Base-by-base conservation (phyloP, 2,888 invertebrate species). In the Ormyrus labotus region DNA sequence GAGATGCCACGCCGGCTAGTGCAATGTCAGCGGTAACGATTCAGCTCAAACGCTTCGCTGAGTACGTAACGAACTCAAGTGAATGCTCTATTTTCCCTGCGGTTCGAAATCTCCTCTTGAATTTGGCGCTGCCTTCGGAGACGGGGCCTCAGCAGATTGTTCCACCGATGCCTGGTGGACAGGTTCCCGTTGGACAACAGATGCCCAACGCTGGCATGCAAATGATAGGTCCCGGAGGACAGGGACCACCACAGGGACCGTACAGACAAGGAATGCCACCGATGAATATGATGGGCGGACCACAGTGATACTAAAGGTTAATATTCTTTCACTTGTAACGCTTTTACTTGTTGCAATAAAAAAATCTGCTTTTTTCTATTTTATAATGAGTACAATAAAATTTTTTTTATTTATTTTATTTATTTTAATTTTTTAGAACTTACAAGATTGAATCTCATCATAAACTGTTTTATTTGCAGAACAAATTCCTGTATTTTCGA, bases 1-100 rank as follows among this genome's bases (percentile, higher is more conserved):
- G 96, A 65, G 96, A 96, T 85, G 92, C 94, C 4, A 92, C 92
- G 13, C 90, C 91, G 4, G 93, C 93, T 7, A 92, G 94, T 0
- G 93, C 93, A 2, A 93, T 93, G 83, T 92, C 93, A 6, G 94
- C 94, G 0, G 94, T 94, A 0, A 94, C 93, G 76, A 91, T 93
- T 34, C 92, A 95, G 79, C 91, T 95, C 11, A 94, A 95, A 85
- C 92, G 94, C 84, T 96, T 96, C 89, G 93, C 95, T 74, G 96
- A 97, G 87, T 96, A 95, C 89, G 84, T 84, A 0, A 93, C 91
- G 6, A 92, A 92, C 84, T 93, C 92, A 85, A 92, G 92, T 86
- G 97, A 98, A 88, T 98, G 98, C 90, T 96, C 97, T 13, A 93
- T 98, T 75, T 98, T 96, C 91, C 97, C 98, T 51, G 97, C 98